Evolutionary conservation across 2,797 vertebrate species (phyloP), one percentile per base, ranked within the genome.

Genomic region (Phrynocephalus guinanensis): DNA sequence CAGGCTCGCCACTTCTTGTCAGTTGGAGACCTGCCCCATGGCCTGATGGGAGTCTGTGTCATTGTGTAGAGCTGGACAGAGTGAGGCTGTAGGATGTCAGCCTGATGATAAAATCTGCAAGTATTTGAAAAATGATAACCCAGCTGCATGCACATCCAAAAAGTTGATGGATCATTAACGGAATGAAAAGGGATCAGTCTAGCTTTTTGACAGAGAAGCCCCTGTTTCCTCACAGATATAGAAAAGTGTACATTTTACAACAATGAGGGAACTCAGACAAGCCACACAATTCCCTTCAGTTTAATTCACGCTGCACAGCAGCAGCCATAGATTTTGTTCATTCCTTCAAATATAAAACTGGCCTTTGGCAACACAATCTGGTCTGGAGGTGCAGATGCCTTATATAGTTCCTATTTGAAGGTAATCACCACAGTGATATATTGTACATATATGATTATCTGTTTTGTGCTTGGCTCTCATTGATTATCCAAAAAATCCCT

Each of bases 1-100:
- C 94, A 92, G 92, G 83, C 79, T 77, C 0, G 3, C 89, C 5
- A 0, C 63, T 71, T 3, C 5, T 2, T 52, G 90, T 78, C 0
- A 60, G 71, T 72, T 82, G 24, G 83, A 91, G 71, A 85, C 11
- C 4, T 6, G 76, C 38, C 86, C 66, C 0, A 0, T 20, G 68
- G 87, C 85, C 87, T 26, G 10, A n/a, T 4, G 56, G 75, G 78
- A 88, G 67, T 50, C 0, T 0, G 24, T 0, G 16, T 88, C 44
- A 0, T 1, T 4, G 30, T 82, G 72, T 83, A 11, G 77, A 50
- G 24, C 67, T 33, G 73, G 71, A 56, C 52, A 33, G 4, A 84
- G 75, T 68, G 13, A 71, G 48, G 10, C 67, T 0, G 0, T n/a
- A 26, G 82, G 77, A 52, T 90, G 85, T 90, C 89, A 87, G 67